phyloP scores from a whole-genome alignment of 2,113 vertebrate genomes.

The Sitta europaea region DNA sequence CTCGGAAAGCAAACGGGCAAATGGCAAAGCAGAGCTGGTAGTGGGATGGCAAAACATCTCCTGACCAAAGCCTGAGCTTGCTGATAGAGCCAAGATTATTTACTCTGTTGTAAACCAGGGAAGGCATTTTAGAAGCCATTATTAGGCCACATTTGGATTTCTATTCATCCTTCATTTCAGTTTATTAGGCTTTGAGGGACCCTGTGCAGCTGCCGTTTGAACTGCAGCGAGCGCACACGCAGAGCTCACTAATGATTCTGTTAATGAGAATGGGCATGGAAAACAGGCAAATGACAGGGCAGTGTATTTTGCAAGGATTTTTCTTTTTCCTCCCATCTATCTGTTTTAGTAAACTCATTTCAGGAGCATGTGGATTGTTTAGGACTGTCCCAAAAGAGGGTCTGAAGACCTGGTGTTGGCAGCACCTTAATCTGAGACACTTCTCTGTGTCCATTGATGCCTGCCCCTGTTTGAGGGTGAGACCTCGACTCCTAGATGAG shows the following conservation, averaged over 20 bases:
- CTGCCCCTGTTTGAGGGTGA: background rate
- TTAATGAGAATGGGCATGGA: background rate
- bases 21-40: background rate
- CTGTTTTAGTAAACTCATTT: background rate
- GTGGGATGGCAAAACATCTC: background rate
- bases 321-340: background rate
- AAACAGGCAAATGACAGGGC: background rate
- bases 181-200: constrained; percentile 51
- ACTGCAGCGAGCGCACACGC: background rate
- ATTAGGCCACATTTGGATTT: constrained; percentile 2
- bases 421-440: background rate
- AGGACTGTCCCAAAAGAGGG: background rate
- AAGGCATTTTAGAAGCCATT: background rate
- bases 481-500: background rate
- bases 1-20: background rate
- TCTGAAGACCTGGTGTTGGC: background rate
- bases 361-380: accelerated
- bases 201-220: constrained; percentile 30
- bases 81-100: background rate
- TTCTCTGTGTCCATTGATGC: background rate
- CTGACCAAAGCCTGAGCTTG: background rate
- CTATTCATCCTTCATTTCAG: constrained; percentile 35
- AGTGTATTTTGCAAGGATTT: background rate
- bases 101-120: background rate
- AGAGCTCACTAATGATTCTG: background rate